phyloP scores from a whole-genome alignment of 2,113 vertebrate genomes.

The Heterotilapia buettikoferi region DNA sequence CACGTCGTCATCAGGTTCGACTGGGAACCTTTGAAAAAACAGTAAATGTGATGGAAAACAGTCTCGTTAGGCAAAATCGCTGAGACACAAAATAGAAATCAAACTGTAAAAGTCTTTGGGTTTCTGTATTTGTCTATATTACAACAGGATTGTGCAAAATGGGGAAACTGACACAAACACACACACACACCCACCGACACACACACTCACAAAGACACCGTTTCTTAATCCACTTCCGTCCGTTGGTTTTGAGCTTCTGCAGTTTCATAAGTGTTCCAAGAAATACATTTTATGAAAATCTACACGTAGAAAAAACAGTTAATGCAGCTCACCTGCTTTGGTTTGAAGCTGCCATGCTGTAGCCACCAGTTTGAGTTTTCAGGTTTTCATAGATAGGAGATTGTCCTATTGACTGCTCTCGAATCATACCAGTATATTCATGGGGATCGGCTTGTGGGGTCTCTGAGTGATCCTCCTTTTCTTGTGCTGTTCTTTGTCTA shows the following conservation, averaged over 20 bases:
- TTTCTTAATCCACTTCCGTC: conserved; percentile 26
- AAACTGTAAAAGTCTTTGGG: not conserved
- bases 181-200: not conserved
- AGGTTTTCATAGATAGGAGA: conserved; percentile 67
- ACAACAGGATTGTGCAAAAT: conserved; percentile 13
- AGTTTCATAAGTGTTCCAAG: not conserved
- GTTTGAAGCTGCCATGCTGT: not conserved
- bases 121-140: not conserved
- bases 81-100: not conserved
- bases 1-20: conserved; percentile 28
- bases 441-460: not conserved
- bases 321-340: conserved; percentile 14
- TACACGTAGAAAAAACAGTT: not conserved
- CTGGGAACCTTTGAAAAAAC: not conserved
- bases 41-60: not conserved
- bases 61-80: not conserved
- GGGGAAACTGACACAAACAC: conserved; percentile 11
- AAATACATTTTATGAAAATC: not conserved
- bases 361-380: not conserved
- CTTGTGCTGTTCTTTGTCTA: not conserved
- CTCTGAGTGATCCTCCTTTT: not conserved
- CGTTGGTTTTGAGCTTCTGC: not conserved
- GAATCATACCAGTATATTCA: not conserved
- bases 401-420: not conserved
- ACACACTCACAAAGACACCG: not conserved